Evolutionary conservation across 1,140 invertebrate species (phyloP), one percentile per base, ranked within the genome.

Genomic region (Drosophila kohkoa): DNA sequence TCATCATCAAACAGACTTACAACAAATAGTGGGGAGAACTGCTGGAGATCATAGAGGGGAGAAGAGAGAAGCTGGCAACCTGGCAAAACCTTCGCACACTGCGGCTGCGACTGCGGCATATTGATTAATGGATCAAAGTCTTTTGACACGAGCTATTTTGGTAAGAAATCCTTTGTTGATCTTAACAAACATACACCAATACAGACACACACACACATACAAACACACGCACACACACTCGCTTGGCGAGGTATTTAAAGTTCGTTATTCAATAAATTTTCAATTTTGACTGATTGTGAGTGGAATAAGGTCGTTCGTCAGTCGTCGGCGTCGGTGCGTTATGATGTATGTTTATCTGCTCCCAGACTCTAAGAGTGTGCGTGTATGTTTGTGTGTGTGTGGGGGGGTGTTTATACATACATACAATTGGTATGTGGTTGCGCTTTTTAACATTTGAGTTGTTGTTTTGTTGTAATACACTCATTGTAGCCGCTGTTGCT

Each of bases 71-170:
- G 5, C 30, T 32, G 54, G 63, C 32, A 67, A 67, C n/a, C 64
- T 73, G 71, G 71, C 71, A 71, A 87, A 88, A 87, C 82, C 82
- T 87, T 82, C 68, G 81, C 69, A 73, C 64, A 69, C 71, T 58
- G 70, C 73, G 85, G 69, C 77, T 62, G 67, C 73, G 85, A 63
- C 77, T 65, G 85, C 86, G 86, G 79, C 87, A 83, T 90, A 89
- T 92, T 92, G 90, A 92, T 92, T 92, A 92, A 92, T 92, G 90
- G 90, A 92, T 92, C 90, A 92, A 92, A 90, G 90, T 90, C 90
- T 92, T 92, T 92, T 92, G 90, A 92, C 90, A 92, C 90, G 90
- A 92, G 90, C 90, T 92, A 90, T 92, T 91, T 91, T 82, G 77
- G 90, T 90, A 86, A 81, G 80, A 90, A 90, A 91, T 90, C 87